A percentile compares a stretch with the other conserved stretches of the same genome.
phyloP scores from a whole-genome alignment of 2,113 vertebrate genomes.

The Haemorhous mexicanus region DNA sequence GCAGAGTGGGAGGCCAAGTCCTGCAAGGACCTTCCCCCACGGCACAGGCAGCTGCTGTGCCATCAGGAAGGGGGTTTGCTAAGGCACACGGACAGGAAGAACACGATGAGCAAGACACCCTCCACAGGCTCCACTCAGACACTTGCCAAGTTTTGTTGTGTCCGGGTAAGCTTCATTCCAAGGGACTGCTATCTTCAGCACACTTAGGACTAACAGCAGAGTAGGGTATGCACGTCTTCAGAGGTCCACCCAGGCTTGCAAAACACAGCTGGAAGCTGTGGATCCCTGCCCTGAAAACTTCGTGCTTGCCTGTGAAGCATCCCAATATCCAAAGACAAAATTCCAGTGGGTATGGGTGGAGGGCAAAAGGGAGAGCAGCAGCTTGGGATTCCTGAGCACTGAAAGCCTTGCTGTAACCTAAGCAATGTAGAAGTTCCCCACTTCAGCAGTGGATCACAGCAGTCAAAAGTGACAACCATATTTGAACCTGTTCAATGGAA shows the following conservation, averaged over 20 bases:
- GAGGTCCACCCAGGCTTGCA: not conserved
- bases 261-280: constrained; percentile 12
- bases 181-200: constrained; percentile 19
- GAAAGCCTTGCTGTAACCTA: not conserved
- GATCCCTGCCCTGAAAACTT: not conserved
- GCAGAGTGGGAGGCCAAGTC: not conserved
- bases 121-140: not conserved
- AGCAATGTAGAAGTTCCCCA: not conserved
- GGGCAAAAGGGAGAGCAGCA: not conserved
- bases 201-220: not conserved
- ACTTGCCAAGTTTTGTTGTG: not conserved
- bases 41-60: not conserved
- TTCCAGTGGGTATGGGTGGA: not conserved
- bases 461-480: not conserved
- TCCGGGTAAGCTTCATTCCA: not conserved
- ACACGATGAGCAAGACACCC: not conserved
- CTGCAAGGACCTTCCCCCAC: not conserved
- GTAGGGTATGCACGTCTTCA: not conserved
- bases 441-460: not conserved
- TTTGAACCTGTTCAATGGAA: not conserved
- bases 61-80: not conserved
- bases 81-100: not conserved
- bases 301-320: not conserved
- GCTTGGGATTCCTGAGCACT: not conserved
- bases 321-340: not conserved